Conservation (phyloP, 2,888 invertebrate genomes). For the Hydropsyche betteni region DNA sequence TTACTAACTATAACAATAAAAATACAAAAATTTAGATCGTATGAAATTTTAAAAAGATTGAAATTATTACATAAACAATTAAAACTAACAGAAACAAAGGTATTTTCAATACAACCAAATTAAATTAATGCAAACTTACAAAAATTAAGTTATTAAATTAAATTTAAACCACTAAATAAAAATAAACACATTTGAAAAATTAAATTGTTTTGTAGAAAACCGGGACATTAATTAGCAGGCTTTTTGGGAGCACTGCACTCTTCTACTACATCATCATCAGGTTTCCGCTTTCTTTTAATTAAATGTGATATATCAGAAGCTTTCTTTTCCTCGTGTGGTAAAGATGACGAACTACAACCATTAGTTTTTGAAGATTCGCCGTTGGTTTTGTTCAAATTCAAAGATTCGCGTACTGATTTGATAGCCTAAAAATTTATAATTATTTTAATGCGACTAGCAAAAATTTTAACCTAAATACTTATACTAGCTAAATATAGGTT, state of each 20-base stretch:
- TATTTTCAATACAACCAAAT: too few species aligned
- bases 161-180: too few species aligned
- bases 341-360: constrained; percentile 48
- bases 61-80: too few species aligned
- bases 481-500: not conserved
- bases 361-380: constrained; percentile 53
- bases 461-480: not conserved
- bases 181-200: too few species aligned
- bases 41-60: too few species aligned
- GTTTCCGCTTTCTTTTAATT: constrained; percentile 79
- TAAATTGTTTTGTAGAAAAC: too few species aligned
- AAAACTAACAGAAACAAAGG: too few species aligned
- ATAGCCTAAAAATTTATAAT: constrained; percentile 55
- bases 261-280: constrained; percentile 66
- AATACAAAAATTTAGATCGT: too few species aligned
- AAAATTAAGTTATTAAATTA: too few species aligned
- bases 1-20: too few species aligned
- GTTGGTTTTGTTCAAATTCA: constrained; percentile 49
- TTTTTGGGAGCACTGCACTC: constrained; percentile 67
- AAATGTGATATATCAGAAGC: constrained; percentile 84
- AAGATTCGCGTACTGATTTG: constrained; percentile 58
- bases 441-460: constrained; percentile 13
- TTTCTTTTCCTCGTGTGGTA: constrained; percentile 64
- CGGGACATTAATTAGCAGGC: constrained; percentile 57
- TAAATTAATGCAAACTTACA: too few species aligned